Evolutionary conservation across 2,888 invertebrate genomes (phyloP).

Genomic region (Ectemnius continuus): DNA sequence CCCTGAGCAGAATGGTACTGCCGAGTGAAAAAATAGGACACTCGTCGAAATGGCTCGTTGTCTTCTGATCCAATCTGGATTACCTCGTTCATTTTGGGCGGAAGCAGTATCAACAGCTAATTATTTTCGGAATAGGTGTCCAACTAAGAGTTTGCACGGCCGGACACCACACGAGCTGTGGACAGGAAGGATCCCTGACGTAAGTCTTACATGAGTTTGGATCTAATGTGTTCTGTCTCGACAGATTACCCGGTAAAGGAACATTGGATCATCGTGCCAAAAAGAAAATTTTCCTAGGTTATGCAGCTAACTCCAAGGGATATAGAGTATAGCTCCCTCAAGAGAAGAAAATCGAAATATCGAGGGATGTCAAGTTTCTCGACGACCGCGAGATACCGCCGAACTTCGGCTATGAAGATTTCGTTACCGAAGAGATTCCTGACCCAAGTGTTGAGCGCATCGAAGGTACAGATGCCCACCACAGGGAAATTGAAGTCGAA

Average conservation of each 20-base stretch:
- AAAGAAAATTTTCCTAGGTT: conserved; percentile 12
- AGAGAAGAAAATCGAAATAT: neutral
- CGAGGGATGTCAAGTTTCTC: conserved; percentile 14
- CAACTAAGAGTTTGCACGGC: conserved; percentile 5
- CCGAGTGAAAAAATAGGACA: conserved; percentile 16
- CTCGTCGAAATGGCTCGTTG: conserved; percentile 16
- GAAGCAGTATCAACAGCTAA: conserved; percentile 20
- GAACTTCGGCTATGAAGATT: neutral
- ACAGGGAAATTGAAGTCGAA: neutral
- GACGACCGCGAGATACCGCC: neutral
- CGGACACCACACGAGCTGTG: neutral
- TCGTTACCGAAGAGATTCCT: neutral
- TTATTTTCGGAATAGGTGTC: conserved; percentile 23
- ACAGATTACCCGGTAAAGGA: neutral
- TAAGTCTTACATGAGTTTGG: conserved; percentile 6
- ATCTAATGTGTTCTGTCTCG: neutral
- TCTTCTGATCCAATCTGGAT: neutral
- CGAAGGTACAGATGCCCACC: neutral
- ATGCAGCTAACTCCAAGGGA: conserved; percentile 8
- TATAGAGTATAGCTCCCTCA: conserved; percentile 13
- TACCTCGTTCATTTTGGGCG: conserved; percentile 13
- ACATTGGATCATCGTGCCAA: conserved; percentile 8
- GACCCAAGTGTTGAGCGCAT: neutral
- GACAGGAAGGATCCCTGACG: neutral
- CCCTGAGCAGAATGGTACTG: conserved; percentile 18